Percentiles rank a stretch among this genome's conserved stretches.
Conservation (phyloP, 2,113 vertebrate genomes). For the Ginglymostoma cirratum region DNA sequence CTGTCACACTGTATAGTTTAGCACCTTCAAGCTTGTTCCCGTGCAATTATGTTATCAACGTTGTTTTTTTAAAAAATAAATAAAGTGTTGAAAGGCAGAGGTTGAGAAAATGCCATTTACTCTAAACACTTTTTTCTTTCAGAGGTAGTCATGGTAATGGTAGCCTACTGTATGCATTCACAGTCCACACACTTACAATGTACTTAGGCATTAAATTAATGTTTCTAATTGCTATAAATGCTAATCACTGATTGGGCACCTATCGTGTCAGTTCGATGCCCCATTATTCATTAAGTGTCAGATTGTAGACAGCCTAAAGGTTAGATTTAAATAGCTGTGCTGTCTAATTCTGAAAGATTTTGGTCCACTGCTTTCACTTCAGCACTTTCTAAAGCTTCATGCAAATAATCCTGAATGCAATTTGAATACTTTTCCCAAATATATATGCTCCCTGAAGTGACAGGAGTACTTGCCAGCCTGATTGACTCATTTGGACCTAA, state of each 20-base stretch:
- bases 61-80: background rate
- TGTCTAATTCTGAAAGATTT: slow-evolving; percentile 15
- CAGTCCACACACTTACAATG: slow-evolving; percentile 3
- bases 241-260: slow-evolving; percentile 20
- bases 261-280: slow-evolving; percentile 2
- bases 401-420: background rate
- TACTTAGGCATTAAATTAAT: background rate
- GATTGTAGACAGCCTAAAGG: slow-evolving; percentile 8
- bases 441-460: background rate
- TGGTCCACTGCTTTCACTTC: background rate
- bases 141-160: slow-evolving; percentile 18
- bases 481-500: background rate
- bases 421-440: background rate
- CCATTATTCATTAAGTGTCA: slow-evolving; percentile 30
- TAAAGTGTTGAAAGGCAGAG: background rate
- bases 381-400: background rate
- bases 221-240: slow-evolving; percentile 8
- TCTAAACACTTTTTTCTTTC: background rate
- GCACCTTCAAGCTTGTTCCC: background rate
- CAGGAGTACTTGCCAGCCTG: no score
- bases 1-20: background rate
- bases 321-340: slow-evolving; percentile 14
- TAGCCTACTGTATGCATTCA: background rate
- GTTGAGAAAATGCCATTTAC: slow-evolving; percentile 7
- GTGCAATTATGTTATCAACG: background rate